phyloP scores from a whole-genome alignment of 2,797 vertebrate genomes.

The Gadopsis marmoratus region DNA sequence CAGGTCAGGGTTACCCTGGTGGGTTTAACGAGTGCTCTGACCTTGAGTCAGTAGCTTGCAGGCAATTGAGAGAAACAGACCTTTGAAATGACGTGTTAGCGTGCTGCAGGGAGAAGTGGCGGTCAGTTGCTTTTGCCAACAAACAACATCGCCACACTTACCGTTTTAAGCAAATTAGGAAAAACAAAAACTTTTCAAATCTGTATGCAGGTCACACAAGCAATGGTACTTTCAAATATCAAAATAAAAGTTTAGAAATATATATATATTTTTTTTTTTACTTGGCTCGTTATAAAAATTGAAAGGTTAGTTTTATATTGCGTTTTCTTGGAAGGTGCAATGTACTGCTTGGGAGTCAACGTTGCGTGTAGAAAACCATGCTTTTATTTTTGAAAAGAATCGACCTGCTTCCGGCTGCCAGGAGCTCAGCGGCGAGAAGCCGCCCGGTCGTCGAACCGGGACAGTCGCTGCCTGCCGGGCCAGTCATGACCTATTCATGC shows the following conservation, averaged over 20 bases:
- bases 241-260: not conserved
- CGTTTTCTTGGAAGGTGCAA: not conserved
- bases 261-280: not conserved
- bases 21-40: not conserved
- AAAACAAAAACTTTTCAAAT: not conserved
- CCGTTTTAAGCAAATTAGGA: not conserved
- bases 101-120: not conserved
- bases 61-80: not conserved
- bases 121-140: not conserved
- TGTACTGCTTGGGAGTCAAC: no score
- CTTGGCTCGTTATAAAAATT: not conserved
- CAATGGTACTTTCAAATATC: not conserved
- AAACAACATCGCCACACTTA: not conserved
- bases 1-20: not conserved
- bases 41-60: not conserved
- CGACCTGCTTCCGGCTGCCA: conserved; percentile 2
- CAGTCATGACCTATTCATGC: rapidly evolving
- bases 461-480: not conserved
- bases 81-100: not conserved
- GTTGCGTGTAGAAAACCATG: not conserved
- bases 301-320: no score
- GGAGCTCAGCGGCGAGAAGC: rapidly evolving
- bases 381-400: conserved; percentile 54
- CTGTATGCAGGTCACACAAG: not conserved
- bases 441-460: not conserved